Evolutionary conservation across 1,140 invertebrate genomes (phyloP).

Genomic region (Schmidtea mediterranea): DNA sequence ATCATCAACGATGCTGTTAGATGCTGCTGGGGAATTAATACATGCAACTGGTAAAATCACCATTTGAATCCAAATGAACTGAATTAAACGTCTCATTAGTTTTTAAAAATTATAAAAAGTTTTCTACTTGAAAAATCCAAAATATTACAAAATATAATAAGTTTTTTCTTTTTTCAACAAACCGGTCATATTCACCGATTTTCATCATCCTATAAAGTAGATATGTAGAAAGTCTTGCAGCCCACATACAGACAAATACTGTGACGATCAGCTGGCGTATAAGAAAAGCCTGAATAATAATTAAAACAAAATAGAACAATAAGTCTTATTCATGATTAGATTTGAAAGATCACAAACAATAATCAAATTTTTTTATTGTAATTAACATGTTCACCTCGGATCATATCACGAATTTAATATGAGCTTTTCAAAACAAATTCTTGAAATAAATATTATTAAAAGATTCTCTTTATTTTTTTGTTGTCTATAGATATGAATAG

Average conservation of each 20-base stretch:
- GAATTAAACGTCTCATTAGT: slow-evolving; percentile 7
- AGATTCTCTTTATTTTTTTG: too few relatives aligned
- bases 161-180: slow-evolving; percentile 58
- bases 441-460: too few relatives aligned
- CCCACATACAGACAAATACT: slow-evolving; percentile 55
- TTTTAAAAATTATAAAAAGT: too few relatives aligned
- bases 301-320: too few relatives aligned
- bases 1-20: slow-evolving; percentile 14
- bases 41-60: slow-evolving; percentile 67
- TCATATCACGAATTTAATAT: too few relatives aligned
- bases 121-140: slow-evolving; percentile 60
- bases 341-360: too few relatives aligned
- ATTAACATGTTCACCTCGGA: too few relatives aligned
- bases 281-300: slow-evolving; percentile 48
- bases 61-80: slow-evolving; percentile 69
- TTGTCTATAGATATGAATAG: too few relatives aligned
- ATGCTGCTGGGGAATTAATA: slow-evolving; percentile 44
- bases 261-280: slow-evolving; percentile 61
- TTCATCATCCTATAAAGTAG: slow-evolving; percentile 58
- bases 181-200: slow-evolving; percentile 59
- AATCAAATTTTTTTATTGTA: too few relatives aligned
- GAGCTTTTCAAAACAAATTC: too few relatives aligned
- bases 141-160: slow-evolving; percentile 57
- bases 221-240: slow-evolving; percentile 48
- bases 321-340: too few relatives aligned